A percentile compares a stretch with the other conserved stretches of the same genome.
phyloP scores from a whole-genome alignment of 2,113 vertebrate species.

The Theristicus caerulescens region DNA sequence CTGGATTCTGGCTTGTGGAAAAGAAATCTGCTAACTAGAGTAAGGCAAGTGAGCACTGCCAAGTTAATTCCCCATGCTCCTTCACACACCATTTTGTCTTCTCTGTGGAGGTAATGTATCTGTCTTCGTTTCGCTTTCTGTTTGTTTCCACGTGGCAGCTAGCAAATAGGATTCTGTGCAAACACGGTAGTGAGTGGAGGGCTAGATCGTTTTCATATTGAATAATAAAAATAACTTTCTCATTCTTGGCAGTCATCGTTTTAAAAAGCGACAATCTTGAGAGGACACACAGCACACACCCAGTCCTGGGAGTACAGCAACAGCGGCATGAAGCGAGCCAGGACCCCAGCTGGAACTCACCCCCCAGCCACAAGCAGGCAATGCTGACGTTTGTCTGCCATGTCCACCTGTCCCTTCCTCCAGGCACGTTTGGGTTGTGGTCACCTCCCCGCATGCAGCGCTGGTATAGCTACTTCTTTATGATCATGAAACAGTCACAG shows the following conservation, averaged over 20 bases:
- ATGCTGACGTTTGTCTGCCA: background rate
- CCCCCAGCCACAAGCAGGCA: background rate
- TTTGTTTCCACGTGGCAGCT: background rate
- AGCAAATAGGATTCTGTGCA: background rate
- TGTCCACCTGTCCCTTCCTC: background rate
- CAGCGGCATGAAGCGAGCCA: background rate
- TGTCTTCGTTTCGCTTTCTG: background rate
- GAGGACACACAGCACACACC: background rate
- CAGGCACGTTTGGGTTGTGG: background rate
- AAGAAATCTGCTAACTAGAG: background rate
- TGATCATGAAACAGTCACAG: background rate
- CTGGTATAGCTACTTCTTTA: background rate
- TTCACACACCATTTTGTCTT: background rate
- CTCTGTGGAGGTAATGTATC: background rate
- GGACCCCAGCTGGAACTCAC: background rate
- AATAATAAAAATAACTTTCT: background rate
- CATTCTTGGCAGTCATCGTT: background rate
- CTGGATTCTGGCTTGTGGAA: background rate
- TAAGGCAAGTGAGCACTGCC: background rate
- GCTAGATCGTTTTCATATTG: background rate
- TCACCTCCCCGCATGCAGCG: background rate
- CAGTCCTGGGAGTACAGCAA: background rate
- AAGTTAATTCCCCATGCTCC: background rate
- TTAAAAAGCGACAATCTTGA: background rate
- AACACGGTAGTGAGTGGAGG: background rate